Evolutionary conservation across 2,797 vertebrate genomes (phyloP).

Genomic region (Sebastes taczanowskii): DNA sequence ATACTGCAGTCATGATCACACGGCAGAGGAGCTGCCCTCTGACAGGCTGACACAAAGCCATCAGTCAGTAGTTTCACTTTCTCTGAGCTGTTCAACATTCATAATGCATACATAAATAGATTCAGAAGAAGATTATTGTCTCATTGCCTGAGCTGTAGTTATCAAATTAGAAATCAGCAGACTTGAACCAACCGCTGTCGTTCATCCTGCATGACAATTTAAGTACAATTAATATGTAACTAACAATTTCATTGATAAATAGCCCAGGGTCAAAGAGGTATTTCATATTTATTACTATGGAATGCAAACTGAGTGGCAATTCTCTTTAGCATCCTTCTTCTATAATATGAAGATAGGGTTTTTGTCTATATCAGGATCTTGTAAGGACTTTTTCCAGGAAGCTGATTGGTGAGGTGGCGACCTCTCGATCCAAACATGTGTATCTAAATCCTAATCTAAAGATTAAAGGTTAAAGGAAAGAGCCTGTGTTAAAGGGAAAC

Average conservation of each 20-base stretch:
- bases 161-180: neutral
- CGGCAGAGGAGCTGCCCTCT: neutral
- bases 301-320: neutral
- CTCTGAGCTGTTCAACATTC: neutral
- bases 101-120: neutral
- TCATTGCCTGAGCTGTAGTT: neutral
- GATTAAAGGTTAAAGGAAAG: neutral
- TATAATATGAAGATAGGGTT: neutral
- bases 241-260: neutral
- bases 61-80: neutral
- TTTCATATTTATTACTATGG: neutral
- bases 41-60: neutral
- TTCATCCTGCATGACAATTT: neutral
- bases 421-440: neutral
- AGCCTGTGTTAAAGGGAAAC: neutral
- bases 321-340: neutral
- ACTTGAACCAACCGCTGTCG: neutral
- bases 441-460: neutral
- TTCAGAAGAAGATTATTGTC: neutral
- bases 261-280: neutral
- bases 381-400: neutral
- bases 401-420: neutral
- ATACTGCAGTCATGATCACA: neutral
- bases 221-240: neutral
- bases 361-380: neutral